A percentile compares a stretch with the other conserved stretches of the same genome.
Conservation (phyloP, 35 echinoderm and acorn worm genomes). For the Eucidaris tribuloides region DNA sequence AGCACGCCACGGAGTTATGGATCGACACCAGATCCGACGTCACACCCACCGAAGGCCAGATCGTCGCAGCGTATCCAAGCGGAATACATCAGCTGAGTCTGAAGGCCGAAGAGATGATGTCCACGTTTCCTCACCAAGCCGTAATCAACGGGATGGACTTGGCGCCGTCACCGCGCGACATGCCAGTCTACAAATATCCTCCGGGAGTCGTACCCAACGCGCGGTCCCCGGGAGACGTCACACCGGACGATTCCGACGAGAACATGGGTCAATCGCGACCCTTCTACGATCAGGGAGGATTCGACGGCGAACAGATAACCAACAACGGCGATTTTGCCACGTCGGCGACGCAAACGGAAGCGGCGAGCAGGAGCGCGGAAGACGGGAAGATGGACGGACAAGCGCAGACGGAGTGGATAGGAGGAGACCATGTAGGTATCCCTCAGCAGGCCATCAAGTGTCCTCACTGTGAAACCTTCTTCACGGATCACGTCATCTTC, state of each 20-base stretch:
- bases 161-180: neutral
- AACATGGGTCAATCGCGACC: neutral
- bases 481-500: slow-evolving; percentile 92
- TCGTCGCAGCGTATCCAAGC: neutral
- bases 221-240: neutral
- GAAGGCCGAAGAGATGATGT: neutral
- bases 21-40: slow-evolving; percentile 57
- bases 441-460: slow-evolving; percentile 80
- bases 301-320: neutral
- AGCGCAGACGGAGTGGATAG: slow-evolving; percentile 53
- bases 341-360: slow-evolving; percentile 38
- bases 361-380: neutral
- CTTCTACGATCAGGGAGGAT: neutral
- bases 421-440: slow-evolving; percentile 31
- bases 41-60: slow-evolving; percentile 29
- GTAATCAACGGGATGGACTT: slow-evolving; percentile 35
- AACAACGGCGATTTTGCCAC: slow-evolving; percentile 27
- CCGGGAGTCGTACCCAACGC: neutral
- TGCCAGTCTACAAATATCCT: neutral
- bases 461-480: slow-evolving; percentile 94
- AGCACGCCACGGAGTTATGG: slow-evolving; percentile 56
- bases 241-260: slow-evolving; percentile 1
- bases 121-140: slow-evolving; percentile 1
- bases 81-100: slow-evolving; percentile 16
- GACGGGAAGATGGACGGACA: slow-evolving; percentile 8